Conservation (phyloP, 2,797 vertebrate species). For the Graptemys geographica region DNA sequence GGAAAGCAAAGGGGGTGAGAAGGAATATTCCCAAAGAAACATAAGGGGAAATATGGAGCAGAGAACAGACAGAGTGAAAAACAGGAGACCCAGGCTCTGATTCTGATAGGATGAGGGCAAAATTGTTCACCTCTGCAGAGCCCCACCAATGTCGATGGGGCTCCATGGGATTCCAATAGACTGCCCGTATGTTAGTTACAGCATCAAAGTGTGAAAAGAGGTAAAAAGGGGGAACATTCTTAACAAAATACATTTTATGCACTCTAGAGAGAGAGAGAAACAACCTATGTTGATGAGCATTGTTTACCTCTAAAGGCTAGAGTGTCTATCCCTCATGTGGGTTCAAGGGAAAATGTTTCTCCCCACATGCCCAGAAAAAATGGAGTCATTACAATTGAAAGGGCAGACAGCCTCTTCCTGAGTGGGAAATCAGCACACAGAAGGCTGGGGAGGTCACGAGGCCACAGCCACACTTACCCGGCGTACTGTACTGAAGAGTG, state of each 20-base stretch:
- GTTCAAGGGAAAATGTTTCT: fast-evolving
- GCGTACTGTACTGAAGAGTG: not conserved
- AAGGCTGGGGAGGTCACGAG: not conserved
- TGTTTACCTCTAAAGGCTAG: not conserved
- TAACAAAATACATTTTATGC: not conserved
- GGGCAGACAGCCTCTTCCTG: not conserved
- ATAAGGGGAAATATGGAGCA: not conserved
- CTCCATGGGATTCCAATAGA: not conserved
- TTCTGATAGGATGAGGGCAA: not conserved
- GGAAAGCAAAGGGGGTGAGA: not conserved
- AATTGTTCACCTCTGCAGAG: not conserved
- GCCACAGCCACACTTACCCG: not conserved
- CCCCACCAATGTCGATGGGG: not conserved
- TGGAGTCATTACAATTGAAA: not conserved
- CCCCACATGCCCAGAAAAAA: not conserved
- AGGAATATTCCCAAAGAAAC: not conserved
- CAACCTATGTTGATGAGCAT: not conserved
- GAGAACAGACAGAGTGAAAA: not conserved
- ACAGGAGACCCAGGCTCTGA: not conserved
- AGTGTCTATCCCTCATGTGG: not conserved
- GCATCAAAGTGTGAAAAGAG: not conserved
- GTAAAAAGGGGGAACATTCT: not conserved
- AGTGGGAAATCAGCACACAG: not conserved
- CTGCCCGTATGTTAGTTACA: not conserved
- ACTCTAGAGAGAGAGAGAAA: not conserved